These are phyloP conservation scores for Antheraea assamensis DNA, from an alignment of 2,888 invertebrate species.

Conservation along the genomic window DNA sequence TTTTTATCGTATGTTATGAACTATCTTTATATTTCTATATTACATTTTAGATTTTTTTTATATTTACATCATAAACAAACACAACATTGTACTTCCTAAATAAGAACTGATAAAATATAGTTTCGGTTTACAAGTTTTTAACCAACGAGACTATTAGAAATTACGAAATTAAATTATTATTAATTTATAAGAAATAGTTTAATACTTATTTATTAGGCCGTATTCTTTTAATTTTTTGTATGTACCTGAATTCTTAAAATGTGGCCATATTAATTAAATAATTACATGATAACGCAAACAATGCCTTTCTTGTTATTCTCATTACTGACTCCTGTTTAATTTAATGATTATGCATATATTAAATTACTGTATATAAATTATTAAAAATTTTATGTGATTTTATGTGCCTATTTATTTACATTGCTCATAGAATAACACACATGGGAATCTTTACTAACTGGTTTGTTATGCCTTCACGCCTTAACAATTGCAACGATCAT, in stretches of 20 bases:
- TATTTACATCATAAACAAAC: slow-evolving; percentile 51
- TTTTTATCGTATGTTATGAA: slow-evolving; percentile 59
- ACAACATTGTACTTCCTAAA: slow-evolving; percentile 60
- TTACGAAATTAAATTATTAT: slow-evolving; percentile 75
- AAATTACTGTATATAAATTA: slow-evolving; percentile 72
- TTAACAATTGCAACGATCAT: too few relatives aligned
- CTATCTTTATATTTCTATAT: slow-evolving; percentile 45
- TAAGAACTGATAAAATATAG: slow-evolving; percentile 66
- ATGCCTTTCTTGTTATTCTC: slow-evolving; percentile 61
- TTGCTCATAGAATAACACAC: background rate
- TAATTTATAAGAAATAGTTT: slow-evolving; percentile 61
- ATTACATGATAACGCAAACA: slow-evolving; percentile 53
- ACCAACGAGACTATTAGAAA: slow-evolving; percentile 72
- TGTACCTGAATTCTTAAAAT: slow-evolving; percentile 80
- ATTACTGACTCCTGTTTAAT: slow-evolving; percentile 72
- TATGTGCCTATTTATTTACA: slow-evolving; percentile 28
- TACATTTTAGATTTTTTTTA: slow-evolving; percentile 66
- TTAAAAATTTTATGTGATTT: slow-evolving; percentile 38
- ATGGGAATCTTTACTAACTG: too few relatives aligned
- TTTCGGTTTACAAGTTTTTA: slow-evolving; percentile 69
- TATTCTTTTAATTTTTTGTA: slow-evolving; percentile 66
- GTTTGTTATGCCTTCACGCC: too few relatives aligned
- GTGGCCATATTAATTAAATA: slow-evolving; percentile 75
- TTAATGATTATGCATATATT: slow-evolving; percentile 68
- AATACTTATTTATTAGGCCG: slow-evolving; percentile 68